Conservation (phyloP, 2,888 invertebrate genomes). For the Volucella bombylans region DNA sequence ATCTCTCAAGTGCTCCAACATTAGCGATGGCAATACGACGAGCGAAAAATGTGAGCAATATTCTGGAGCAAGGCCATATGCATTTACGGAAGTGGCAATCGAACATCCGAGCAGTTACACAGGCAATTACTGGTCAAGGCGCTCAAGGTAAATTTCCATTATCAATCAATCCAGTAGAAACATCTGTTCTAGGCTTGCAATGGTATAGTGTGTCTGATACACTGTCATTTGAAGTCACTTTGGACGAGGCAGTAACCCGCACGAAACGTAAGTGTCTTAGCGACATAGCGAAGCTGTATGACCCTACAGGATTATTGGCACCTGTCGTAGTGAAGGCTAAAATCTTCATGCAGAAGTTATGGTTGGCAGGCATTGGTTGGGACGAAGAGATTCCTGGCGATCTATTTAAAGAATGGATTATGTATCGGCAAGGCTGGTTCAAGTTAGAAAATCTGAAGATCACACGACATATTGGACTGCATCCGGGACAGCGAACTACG, state of each 20-base stretch:
- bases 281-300: constrained; percentile 37
- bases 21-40: no score
- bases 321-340: constrained; percentile 33
- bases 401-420: constrained; percentile 11
- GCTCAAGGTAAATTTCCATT: no score
- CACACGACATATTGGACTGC: constrained; percentile 39
- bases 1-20: no score
- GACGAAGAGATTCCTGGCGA: constrained; percentile 21
- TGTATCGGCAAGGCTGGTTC: constrained; percentile 20
- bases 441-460: constrained; percentile 28
- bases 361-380: constrained; percentile 46
- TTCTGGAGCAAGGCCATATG: no score
- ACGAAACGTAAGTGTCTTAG: constrained; percentile 36
- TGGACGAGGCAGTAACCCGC: constrained; percentile 7
- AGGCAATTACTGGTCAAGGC: no score
- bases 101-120: no score
- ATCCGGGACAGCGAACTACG: constrained; percentile 23
- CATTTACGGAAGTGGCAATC: no score
- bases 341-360: constrained; percentile 39
- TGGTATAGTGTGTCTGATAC: constrained; percentile 34
- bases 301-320: constrained; percentile 33
- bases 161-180: background rate
- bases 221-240: constrained; percentile 17
- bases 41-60: no score
- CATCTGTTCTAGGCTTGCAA: constrained; percentile 28